Percentiles rank a stretch among this genome's conserved stretches.
These are phyloP conservation scores for Mimas tiliae DNA, from an alignment of 2,888 invertebrate species.

Conservation along the genomic window DNA sequence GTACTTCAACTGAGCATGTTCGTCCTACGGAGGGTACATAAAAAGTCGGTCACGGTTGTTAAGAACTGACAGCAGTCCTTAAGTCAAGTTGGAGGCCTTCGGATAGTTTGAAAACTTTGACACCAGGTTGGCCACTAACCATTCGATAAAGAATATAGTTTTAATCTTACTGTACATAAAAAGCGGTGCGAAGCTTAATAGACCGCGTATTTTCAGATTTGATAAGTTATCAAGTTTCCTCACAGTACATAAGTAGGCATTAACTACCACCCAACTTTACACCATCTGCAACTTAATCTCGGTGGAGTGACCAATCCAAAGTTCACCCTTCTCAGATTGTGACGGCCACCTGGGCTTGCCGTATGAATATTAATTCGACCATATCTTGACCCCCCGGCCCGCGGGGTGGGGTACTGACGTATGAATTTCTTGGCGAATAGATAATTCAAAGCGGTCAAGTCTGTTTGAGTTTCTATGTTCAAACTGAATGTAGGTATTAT, in stretches of 20 bases:
- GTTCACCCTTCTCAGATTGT: constrained; percentile 82
- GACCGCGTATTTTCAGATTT: too few species aligned
- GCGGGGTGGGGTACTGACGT: constrained; percentile 72
- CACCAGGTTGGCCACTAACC: too few species aligned
- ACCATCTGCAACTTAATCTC: constrained; percentile 43
- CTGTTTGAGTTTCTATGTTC: constrained; percentile 16
- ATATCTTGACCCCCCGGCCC: constrained; percentile 78
- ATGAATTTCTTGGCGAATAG: constrained; percentile 78
- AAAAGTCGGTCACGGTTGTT: too few species aligned
- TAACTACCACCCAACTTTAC: constrained; percentile 27
- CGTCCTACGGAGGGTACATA: too few species aligned
- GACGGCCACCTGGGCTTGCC: constrained; percentile 82
- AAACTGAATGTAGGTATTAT: not conserved
- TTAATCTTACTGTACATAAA: too few species aligned
- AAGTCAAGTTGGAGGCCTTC: too few species aligned
- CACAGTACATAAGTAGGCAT: constrained; percentile 45
- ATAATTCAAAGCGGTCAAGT: constrained; percentile 24
- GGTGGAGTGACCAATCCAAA: constrained; percentile 72
- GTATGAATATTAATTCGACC: constrained; percentile 85
- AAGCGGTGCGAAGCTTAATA: too few species aligned
- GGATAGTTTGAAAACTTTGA: too few species aligned
- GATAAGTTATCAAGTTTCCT: constrained; percentile 34
- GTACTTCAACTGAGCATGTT: too few species aligned
- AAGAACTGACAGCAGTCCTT: too few species aligned
- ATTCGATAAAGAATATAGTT: too few species aligned